A percentile compares a stretch with the other conserved stretches of the same genome.
These are phyloP conservation scores for Mus spretus DNA, from an alignment of 2,797 vertebrate genomes.

Conservation along the genomic window DNA sequence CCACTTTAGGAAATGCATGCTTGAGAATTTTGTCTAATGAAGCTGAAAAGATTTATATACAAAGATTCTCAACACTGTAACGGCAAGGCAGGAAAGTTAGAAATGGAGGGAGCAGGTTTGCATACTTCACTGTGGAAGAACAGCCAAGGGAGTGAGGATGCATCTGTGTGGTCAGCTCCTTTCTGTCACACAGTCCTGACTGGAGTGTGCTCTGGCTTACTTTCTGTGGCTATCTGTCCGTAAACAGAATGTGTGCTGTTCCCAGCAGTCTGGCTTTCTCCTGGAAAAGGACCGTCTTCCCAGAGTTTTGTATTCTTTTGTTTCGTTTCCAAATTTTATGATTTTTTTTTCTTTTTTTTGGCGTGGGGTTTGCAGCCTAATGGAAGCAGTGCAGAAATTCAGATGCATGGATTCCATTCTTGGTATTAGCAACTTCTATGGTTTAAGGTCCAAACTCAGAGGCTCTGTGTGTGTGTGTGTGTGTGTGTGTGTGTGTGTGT, in stretches of 20 bases:
- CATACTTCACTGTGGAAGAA: background rate
- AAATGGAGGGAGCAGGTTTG: background rate
- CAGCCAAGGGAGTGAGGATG: conserved; percentile 7
- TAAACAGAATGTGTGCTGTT: background rate
- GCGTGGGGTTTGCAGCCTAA: no score
- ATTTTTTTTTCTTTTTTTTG: background rate
- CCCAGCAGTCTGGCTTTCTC: background rate
- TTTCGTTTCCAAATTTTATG: conserved; percentile 25
- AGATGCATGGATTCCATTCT: background rate
- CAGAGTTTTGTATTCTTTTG: background rate
- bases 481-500: background rate
- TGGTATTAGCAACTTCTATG: conserved; percentile 21
- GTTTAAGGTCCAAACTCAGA: conserved; percentile 26
- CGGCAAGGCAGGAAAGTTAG: background rate
- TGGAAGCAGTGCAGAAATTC: background rate
- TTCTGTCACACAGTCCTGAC: background rate
- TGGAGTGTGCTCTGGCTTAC: background rate
- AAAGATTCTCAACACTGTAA: conserved; percentile 46
- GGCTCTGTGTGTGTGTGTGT: background rate
- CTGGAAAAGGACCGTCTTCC: background rate
- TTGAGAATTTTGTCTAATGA: conserved; percentile 65
- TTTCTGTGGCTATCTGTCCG: background rate
- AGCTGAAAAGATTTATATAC: conserved; percentile 12
- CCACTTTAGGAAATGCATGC: background rate
- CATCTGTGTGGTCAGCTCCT: background rate